Conservation (phyloP, 2,113 vertebrate species). For the Labrus mixtus region DNA sequence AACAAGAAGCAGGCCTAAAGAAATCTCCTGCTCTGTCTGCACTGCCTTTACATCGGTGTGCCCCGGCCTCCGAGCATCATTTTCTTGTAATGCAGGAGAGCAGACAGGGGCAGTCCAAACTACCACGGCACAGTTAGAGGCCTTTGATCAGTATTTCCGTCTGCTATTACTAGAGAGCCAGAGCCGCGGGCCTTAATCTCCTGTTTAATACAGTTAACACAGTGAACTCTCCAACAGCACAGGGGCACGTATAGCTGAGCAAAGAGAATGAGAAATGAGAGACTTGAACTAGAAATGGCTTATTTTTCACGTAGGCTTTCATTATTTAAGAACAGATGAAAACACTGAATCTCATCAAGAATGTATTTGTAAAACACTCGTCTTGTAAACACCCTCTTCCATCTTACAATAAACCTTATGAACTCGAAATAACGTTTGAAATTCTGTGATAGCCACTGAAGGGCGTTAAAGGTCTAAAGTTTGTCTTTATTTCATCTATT, state of each 20-base stretch:
- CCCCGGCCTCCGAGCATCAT: conserved; percentile 49
- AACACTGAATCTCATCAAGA: not conserved
- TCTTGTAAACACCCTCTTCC: not conserved
- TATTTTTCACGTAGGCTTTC: not conserved
- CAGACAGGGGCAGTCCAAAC: conserved; percentile 70
- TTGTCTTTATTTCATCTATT: not conserved
- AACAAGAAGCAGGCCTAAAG: conserved; percentile 41
- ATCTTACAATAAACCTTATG: not conserved
- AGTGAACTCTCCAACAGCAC: conserved; percentile 60
- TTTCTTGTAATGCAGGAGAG: conserved; percentile 72
- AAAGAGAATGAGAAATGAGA: conserved; percentile 35
- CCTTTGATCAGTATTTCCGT: conserved; percentile 80
- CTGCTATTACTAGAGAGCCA: conserved; percentile 78
- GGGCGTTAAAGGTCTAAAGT: not conserved
- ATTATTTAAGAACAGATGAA: not conserved
- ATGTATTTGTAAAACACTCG: not conserved
- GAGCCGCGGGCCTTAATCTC: conserved; percentile 74
- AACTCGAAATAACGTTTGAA: not conserved
- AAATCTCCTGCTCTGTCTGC: conserved; percentile 35
- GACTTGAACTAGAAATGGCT: not conserved
- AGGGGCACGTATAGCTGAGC: conserved; percentile 37
- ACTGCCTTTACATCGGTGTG: conserved; percentile 29
- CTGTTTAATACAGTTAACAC: conserved; percentile 76
- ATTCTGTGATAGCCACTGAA: not conserved
- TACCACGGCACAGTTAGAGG: conserved; percentile 76